These are phyloP conservation scores for Acrossocheilus wenchowensis DNA, from an alignment of 2,797 vertebrate genomes.

Conservation along the genomic window DNA sequence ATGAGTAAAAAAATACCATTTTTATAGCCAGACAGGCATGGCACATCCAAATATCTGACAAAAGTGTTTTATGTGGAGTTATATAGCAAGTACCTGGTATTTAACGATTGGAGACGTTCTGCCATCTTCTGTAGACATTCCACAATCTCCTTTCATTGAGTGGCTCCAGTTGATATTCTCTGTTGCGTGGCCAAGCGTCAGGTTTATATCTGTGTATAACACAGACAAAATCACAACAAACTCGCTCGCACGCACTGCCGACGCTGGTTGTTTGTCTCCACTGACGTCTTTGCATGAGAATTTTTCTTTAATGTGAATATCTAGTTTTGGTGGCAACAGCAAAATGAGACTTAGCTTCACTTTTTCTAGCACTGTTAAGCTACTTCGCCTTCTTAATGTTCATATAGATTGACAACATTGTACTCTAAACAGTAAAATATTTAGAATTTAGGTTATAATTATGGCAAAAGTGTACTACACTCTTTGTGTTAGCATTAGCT, in stretches of 20 bases:
- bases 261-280: neutral
- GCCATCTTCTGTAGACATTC: constrained; percentile 18
- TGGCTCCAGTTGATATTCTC: constrained; percentile 45
- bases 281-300: constrained; percentile 6
- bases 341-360: neutral
- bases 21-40: constrained; percentile 23
- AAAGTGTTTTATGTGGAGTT: constrained; percentile 32
- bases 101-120: neutral
- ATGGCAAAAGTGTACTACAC: neutral
- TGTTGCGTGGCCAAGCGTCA: constrained; percentile 38
- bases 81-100: constrained; percentile 19
- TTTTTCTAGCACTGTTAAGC: neutral
- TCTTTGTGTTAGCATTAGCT: neutral
- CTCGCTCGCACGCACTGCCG: constrained; percentile 4
- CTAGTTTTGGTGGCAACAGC: constrained; percentile 6
- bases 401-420: neutral
- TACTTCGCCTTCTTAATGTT: neutral
- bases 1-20: constrained; percentile 2
- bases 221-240: constrained; percentile 19
- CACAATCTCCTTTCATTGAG: constrained; percentile 13
- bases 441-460: neutral
- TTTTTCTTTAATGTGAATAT: constrained; percentile 16
- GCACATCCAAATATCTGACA: constrained; percentile 42
- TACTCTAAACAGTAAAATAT: neutral
- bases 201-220: constrained; percentile 13